A percentile compares a stretch with the other conserved stretches of the same genome.
Evolutionary conservation across 2,888 invertebrate species (phyloP).

Genomic region (Rhodophaea formosa): DNA sequence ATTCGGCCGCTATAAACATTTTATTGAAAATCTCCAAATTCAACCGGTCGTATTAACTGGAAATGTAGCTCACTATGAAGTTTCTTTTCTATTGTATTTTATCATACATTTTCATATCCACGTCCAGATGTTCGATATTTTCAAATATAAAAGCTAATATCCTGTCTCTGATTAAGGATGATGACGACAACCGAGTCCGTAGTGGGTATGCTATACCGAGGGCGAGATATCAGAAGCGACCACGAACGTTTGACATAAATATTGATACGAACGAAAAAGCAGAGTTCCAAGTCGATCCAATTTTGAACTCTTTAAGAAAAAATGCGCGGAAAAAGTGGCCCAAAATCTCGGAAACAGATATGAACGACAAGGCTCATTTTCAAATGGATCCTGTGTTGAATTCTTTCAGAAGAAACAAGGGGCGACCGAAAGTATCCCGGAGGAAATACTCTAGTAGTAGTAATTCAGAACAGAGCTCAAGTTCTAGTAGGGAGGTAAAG

Average conservation of each 20-base stretch:
- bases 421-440: background rate
- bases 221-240: background rate
- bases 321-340: background rate
- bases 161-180: slow-evolving; percentile 26
- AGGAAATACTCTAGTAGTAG: too few species aligned
- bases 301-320: slow-evolving; percentile 41
- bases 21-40: slow-evolving; percentile 21
- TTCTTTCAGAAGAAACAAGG: background rate
- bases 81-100: slow-evolving; percentile 28
- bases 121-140: slow-evolving; percentile 33
- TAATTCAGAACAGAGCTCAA: slow-evolving; percentile 13
- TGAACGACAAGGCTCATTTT: slow-evolving; percentile 9
- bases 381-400: background rate
- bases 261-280: slow-evolving; percentile 16
- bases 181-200: slow-evolving; percentile 17
- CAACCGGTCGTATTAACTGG: slow-evolving; percentile 16
- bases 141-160: slow-evolving; percentile 32
- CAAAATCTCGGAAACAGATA: background rate
- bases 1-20: slow-evolving; percentile 32
- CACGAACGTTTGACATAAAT: slow-evolving; percentile 1
- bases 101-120: slow-evolving; percentile 24
- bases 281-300: slow-evolving; percentile 44
- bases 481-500: slow-evolving; percentile 35
- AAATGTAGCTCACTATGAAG: slow-evolving; percentile 43
- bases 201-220: slow-evolving; percentile 12